phyloP scores from a whole-genome alignment of 1,140 invertebrate species.

The Pogonognathellus flavescens region DNA sequence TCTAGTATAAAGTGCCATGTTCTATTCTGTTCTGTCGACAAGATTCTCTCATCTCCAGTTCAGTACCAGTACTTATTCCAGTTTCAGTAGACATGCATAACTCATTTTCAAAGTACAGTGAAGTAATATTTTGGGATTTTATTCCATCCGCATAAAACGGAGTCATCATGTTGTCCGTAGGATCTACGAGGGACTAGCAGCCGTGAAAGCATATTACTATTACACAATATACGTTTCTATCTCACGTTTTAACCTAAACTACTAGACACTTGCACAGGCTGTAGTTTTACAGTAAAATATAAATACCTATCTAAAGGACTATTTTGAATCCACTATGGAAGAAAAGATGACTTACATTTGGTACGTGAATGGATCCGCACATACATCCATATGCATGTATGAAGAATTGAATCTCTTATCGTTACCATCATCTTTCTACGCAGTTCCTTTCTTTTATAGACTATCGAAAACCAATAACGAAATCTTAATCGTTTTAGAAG shows the following conservation, averaged over 20 bases:
- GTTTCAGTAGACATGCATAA: slow-evolving; percentile 19
- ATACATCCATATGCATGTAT: neutral
- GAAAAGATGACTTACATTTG: neutral
- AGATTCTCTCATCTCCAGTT: slow-evolving; percentile 13
- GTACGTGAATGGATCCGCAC: neutral
- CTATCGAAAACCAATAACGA: neutral
- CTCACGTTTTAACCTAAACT: neutral
- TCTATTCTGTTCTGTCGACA: slow-evolving; percentile 25
- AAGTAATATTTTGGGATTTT: slow-evolving; percentile 47
- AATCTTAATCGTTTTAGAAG: too few species aligned
- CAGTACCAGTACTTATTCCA: slow-evolving; percentile 25
- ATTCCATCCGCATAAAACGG: slow-evolving; percentile 38
- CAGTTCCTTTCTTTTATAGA: neutral
- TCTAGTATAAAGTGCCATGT: neutral
- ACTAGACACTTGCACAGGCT: neutral
- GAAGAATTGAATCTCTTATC: neutral
- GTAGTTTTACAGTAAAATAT: slow-evolving; percentile 6
- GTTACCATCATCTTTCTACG: neutral
- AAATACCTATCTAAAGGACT: neutral
- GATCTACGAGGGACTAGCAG: too few species aligned
- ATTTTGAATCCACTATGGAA: too few species aligned
- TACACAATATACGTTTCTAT: neutral
- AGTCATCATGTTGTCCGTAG: slow-evolving; percentile 43
- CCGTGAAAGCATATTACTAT: neutral
- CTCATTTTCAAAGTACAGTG: slow-evolving; percentile 27